Base-by-base conservation (phyloP, 1,140 invertebrate genomes). In the Lordiphosa clarofinis region DNA sequence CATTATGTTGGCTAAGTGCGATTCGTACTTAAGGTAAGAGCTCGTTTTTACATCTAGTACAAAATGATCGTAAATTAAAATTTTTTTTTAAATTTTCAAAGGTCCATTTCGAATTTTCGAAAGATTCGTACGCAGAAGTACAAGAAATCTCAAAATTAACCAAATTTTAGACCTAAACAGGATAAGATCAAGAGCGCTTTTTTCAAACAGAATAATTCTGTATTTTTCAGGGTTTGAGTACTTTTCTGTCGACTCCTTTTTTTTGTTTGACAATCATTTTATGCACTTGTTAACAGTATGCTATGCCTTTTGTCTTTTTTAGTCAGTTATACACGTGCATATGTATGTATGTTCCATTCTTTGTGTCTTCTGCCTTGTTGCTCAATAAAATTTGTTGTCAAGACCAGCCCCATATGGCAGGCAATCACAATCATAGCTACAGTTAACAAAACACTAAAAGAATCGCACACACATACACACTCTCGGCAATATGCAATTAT, bases 321-420 rank as follows among this genome's bases (percentile, higher is more conserved):
- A 42, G 28, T 42, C 31, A 42, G 13, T 39, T 37, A 35, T 38
- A 15, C 37, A 56, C 19, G n/a, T 21, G 7, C 6, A 36, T 48
- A 11, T 31, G 13, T 33, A 48, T 33, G 35, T 38, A 7, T 24
- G n/a, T 48, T 40, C 11, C 38, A 47, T 40, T 6, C 43, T 59
- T 36, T 21, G 42, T 68, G 35, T 59, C 44, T 55, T 37, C 21
- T 43, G 15, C 40, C 49, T 57, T 67, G 53, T 56, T 71, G 66
- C 60, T 71, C 79, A 84, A 84, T 84, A 78, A 84, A 73, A 40
- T 69, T 28, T 84, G 78, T 43, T 62, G 57, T 50, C 13, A 21
- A 15, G 43, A n/a, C 31, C 21, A 47, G 62, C 40, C 68, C 61
- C 13, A 56, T 65, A 56, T 63, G 64, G 65, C 68, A 63, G 57